Conservation (phyloP, 2,113 vertebrate species). For the Peromyscus polionotus region DNA sequence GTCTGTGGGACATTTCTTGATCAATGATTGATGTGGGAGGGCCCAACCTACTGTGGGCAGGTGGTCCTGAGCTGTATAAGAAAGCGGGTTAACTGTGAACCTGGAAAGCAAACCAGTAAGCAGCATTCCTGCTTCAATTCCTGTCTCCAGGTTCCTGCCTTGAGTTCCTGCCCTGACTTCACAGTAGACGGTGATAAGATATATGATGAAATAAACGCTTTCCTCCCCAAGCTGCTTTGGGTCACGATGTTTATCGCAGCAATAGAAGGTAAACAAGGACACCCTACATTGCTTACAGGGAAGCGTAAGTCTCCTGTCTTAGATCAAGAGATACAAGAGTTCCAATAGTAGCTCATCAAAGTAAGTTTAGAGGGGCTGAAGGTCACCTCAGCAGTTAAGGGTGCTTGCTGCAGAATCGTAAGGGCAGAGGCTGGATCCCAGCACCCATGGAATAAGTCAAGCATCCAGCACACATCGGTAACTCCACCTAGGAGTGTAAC, state of each 20-base stretch:
- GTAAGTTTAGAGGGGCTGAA: background rate
- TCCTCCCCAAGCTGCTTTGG: background rate
- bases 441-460: background rate
- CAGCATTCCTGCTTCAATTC: background rate
- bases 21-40: no score
- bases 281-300: background rate
- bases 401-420: background rate
- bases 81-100: no score
- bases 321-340: background rate
- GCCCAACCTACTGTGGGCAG: background rate
- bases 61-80: background rate
- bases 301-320: slow-evolving; percentile 22
- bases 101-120: background rate
- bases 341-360: slow-evolving; percentile 30
- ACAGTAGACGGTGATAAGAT: background rate
- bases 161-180: background rate
- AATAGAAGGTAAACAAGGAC: background rate
- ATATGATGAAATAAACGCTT: background rate
- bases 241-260: background rate
- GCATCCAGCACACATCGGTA: background rate
- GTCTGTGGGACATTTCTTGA: background rate
- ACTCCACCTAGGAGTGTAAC: background rate
- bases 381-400: background rate
- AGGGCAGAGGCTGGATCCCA: background rate
- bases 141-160: background rate